Evolutionary conservation across 2,113 vertebrate genomes (phyloP), one percentile per base, ranked within the genome.

Genomic region (Genyomyrus donnyi): DNA sequence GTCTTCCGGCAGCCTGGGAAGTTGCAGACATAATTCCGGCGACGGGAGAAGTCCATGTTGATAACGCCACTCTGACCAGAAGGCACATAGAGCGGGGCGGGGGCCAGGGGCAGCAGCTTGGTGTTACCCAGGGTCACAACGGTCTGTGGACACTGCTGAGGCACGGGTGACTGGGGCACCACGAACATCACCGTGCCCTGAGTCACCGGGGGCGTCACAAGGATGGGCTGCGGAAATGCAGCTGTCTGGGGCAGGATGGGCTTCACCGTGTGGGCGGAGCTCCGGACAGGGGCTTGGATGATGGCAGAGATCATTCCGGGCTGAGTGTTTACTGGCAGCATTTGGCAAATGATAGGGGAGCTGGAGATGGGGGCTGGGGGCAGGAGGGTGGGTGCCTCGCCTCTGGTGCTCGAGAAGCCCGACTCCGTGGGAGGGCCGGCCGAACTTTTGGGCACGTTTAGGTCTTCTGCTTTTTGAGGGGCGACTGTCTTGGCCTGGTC

Each of bases 121-220:
- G 97, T 97, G 92, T 94, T 97, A 74, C 98, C 98, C 0, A 98
- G 93, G 31, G 98, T 96, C 96, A 98, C 93, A 39, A 97, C 94
- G 17, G 96, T 91, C 86, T 97, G 96, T 0, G 96, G 91, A 92
- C 96, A 96, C 74, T 96, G 89, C 21, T 96, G 92, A 1, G 97
- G 85, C 74, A 98, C 91, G 0, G 97, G 89, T 13, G 97, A 92
- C 91, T 96, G 98, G 0, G 98, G 98, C 46, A 99, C 96, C 17
- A 99, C 98, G 89, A 99, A 92, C 98, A 99, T 99, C 90, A 99
- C 96, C 0, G 98, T 95, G 89, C 98, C 98, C 94, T 98, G 98
- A 91, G 97, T 96, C 93, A 98, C 93, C 0, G 95, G 90, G 0
- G 97, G 94, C 88, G 98, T 97, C 96, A 99, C 89, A 0, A 99